Evolutionary conservation across 2,797 vertebrate species (phyloP), one percentile per base, ranked within the genome.

Genomic region (Dryobates pubescens): DNA sequence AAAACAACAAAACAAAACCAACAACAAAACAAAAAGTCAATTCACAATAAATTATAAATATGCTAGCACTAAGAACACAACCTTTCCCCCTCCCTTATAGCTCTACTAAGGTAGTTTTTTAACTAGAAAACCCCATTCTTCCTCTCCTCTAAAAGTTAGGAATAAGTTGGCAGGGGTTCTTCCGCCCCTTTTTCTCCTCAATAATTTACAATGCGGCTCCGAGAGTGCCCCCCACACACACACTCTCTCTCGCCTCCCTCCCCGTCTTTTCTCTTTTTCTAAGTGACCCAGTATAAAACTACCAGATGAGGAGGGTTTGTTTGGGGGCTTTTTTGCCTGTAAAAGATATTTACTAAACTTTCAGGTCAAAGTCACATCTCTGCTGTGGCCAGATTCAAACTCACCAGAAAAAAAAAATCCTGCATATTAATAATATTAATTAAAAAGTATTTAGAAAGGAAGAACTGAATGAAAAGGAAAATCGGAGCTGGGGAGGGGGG

Each of bases 1-100:
- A 43, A 43, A 41, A 41, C 41, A 41, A 13, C 41, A 41, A 43
- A 17, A 16, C n/a, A 43, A 43, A 4, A 16, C 41, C 15, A 17
- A 43, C 38, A 12, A 41, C 41, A 41, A 41, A 43, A 17, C 15
- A 43, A 43, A 16, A 89, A 95, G 88, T 96, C 70, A 69, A 94
- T 96, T 89, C 96, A 95, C 94, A 96, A 96, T 98, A 97, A 97
- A 97, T 97, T 97, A 97, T 95, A 97, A 91, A 92, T 96, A 94
- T 29, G 47, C 91, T 93, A 95, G 56, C 67, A 51, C 95, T 95
- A 94, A 69, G 65, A 90, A 89, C 82, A 89, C 80, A 86, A 71
- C 57, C 88, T 65, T 49, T 23, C 59, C 78, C 77, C 77, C 76
- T 89, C 93, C 90, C 87, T 67, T 73, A 86, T 12, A 65, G 81